phyloP scores from a whole-genome alignment of 37 sponge, comb jelly and placozoan species.

The Theonella swinhoei region DNA sequence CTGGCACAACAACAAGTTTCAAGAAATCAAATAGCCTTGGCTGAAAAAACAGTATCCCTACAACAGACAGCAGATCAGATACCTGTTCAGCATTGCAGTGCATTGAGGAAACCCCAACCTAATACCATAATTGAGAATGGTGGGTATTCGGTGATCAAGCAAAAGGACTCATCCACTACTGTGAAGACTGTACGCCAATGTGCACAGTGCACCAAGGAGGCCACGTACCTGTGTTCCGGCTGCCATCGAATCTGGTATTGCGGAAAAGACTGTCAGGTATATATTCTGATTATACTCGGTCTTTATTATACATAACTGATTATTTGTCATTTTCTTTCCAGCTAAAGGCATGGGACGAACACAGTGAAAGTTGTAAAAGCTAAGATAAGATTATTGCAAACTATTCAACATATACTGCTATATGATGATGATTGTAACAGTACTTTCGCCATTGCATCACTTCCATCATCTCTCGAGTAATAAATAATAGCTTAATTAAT shows the following conservation, averaged over 20 bases:
- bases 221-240: constrained; percentile 88
- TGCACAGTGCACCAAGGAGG: constrained; percentile 64
- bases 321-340: constrained; percentile 15
- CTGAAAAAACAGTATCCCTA: no score
- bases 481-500: neutral
- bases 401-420: no score
- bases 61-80: neutral
- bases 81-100: neutral
- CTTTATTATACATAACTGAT: neutral
- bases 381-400: no score
- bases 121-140: neutral
- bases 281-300: neutral
- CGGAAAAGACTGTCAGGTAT: constrained; percentile 84
- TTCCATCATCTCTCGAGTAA: neutral
- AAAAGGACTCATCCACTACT: neutral
- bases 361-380: constrained; percentile 27
- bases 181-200: constrained; percentile 24
- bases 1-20: no score
- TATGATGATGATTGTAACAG: neutral
- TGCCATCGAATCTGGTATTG: constrained; percentile 90
- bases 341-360: constrained; percentile 57
- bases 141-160: neutral
- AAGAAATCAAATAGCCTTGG: no score
- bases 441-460: neutral
- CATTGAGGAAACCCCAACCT: neutral